Evolutionary conservation across 2,797 vertebrate species (phyloP).

Genomic region (Melanotaenia parkinsoni): DNA sequence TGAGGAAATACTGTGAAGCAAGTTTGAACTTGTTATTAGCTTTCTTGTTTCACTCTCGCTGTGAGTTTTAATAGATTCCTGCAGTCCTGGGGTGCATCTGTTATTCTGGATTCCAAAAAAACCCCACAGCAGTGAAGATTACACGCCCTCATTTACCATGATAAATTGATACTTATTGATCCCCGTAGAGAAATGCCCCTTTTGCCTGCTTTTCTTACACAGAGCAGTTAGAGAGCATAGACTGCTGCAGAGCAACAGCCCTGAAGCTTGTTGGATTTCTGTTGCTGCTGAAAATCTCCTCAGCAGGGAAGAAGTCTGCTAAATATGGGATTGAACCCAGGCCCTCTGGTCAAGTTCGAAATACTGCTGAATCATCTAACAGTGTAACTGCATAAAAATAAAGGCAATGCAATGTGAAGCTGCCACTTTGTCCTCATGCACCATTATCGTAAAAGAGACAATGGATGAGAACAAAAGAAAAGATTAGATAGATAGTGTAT

Average conservation of each 20-base stretch:
- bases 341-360: conserved; percentile 18
- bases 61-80: conserved; percentile 61
- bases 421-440: background rate
- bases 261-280: conserved; percentile 26
- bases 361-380: conserved; percentile 23
- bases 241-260: conserved; percentile 17
- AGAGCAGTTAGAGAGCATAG: conserved; percentile 41
- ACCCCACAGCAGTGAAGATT: conserved; percentile 40
- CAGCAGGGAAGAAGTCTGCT: conserved; percentile 19
- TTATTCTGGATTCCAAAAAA: conserved; percentile 35
- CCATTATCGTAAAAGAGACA: conserved; percentile 30
- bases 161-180: conserved; percentile 64
- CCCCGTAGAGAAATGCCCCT: conserved; percentile 44
- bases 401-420: background rate
- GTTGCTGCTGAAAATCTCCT: conserved; percentile 27
- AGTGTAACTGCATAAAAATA: conserved; percentile 16
- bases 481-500: conserved; percentile 25
- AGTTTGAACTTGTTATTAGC: conserved; percentile 43
- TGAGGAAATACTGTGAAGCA: conserved; percentile 31
- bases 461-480: conserved; percentile 21
- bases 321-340: conserved; percentile 17
- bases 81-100: conserved; percentile 31
- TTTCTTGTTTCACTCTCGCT: conserved; percentile 40
- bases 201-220: conserved; percentile 16
- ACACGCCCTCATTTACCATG: conserved; percentile 45